These are phyloP conservation scores for Petrolisthes cinctipes DNA, from an alignment of 2,888 invertebrate species.

Conservation along the genomic window DNA sequence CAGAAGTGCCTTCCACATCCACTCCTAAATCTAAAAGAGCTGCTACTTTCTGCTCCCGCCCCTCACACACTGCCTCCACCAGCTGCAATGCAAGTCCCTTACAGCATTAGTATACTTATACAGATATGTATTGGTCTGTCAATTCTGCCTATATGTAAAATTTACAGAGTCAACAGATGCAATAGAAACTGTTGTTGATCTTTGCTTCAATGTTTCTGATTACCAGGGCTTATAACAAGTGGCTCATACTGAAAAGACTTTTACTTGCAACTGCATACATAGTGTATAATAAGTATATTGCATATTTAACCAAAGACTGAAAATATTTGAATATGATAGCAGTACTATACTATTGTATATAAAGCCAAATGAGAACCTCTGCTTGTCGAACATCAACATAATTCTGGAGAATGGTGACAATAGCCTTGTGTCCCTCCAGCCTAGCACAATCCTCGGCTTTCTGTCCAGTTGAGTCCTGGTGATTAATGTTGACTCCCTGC, in stretches of 20 bases:
- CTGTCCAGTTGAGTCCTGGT: not conserved
- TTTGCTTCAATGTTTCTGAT: too few relatives aligned
- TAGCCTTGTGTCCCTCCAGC: not conserved
- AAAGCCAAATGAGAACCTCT: not conserved
- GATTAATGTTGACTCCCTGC: constrained; percentile 22
- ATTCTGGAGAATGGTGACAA: not conserved
- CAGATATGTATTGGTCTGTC: too few relatives aligned
- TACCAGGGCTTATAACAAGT: too few relatives aligned
- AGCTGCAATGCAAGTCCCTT: not conserved
- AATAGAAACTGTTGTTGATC: too few relatives aligned
- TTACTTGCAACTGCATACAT: too few relatives aligned
- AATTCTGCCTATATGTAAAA: too few relatives aligned
- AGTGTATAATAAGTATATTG: too few relatives aligned
- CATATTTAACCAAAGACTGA: too few relatives aligned
- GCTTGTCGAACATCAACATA: not conserved
- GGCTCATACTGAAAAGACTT: too few relatives aligned
- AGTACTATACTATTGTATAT: too few relatives aligned
- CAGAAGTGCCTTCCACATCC: not conserved
- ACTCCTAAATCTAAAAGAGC: not conserved
- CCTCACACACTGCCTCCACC: constrained; percentile 11
- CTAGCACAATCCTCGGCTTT: constrained; percentile 26
- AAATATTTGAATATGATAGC: too few relatives aligned
- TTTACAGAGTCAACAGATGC: too few relatives aligned
- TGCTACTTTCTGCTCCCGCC: not conserved
- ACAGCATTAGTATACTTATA: not conserved